Evolutionary conservation across 1,140 invertebrate genomes (phyloP).

Genomic region (Diprion similis): DNA sequence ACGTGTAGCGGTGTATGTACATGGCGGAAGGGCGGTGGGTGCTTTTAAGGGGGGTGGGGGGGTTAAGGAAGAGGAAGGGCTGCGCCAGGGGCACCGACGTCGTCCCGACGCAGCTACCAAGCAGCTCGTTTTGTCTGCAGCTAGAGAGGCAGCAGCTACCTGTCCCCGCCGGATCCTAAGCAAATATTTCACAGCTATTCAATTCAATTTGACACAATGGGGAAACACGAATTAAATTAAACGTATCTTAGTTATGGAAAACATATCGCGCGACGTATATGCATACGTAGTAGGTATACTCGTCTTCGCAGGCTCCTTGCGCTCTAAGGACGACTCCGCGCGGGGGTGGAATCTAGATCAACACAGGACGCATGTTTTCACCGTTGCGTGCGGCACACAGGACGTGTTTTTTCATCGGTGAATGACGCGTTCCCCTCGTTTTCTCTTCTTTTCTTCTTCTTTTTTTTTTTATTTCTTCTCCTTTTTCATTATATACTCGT

Average conservation of each 20-base stretch:
- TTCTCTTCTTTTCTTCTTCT: neutral
- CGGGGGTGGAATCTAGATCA: constrained; percentile 4
- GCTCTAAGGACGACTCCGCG: neutral
- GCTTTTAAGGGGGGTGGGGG: constrained; percentile 22
- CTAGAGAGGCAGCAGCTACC: constrained; percentile 14
- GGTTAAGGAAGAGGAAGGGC: constrained; percentile 63
- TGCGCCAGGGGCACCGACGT: constrained; percentile 65
- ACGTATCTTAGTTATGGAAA: constrained; percentile 18
- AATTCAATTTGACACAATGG: constrained; percentile 45
- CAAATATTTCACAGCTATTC: constrained; percentile 46
- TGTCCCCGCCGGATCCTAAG: constrained; percentile 37
- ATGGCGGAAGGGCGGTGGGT: neutral
- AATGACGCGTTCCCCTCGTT: neutral
- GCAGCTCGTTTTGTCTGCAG: constrained; percentile 56
- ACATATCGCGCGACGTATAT: neutral
- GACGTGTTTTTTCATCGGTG: too few species aligned
- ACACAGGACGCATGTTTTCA: neutral
- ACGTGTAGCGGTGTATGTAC: neutral
- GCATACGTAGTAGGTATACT: too few species aligned
- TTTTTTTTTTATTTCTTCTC: neutral
- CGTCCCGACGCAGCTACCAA: constrained; percentile 67
- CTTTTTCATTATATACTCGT: neutral
- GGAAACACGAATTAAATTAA: constrained; percentile 43
- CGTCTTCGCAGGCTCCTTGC: too few species aligned
- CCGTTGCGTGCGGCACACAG: too few species aligned